phyloP scores from a whole-genome alignment of 1,140 invertebrate species.

The Panagrolaimus sp. region DNA sequence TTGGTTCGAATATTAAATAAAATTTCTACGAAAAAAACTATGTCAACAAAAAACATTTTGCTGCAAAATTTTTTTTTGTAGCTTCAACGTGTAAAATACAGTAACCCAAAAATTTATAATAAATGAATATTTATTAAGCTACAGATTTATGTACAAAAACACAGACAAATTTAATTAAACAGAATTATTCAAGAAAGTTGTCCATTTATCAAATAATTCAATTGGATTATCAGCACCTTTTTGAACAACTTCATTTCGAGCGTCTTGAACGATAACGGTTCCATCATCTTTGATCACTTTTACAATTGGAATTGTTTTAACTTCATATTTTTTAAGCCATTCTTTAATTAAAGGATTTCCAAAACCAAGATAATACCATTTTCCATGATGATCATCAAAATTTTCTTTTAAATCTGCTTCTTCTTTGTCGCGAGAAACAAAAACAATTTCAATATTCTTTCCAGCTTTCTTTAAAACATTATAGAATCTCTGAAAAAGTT shows the following conservation, averaged over 20 bases:
- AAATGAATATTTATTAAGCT: too few relatives aligned
- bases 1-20: too few relatives aligned
- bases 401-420: conserved; percentile 49
- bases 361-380: conserved; percentile 46
- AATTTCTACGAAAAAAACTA: too few relatives aligned
- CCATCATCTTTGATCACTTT: conserved; percentile 55
- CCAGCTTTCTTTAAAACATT: conserved; percentile 47
- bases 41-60: too few relatives aligned
- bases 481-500: conserved; percentile 50
- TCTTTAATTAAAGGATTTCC: conserved; percentile 17
- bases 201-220: conserved; percentile 46
- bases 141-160: too few relatives aligned
- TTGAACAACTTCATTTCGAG: conserved; percentile 50
- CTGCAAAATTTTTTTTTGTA: too few relatives aligned
- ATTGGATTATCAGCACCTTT: conserved; percentile 27
- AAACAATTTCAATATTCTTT: conserved; percentile 54
- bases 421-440: conserved; percentile 45
- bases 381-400: conserved; percentile 45
- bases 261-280: conserved; percentile 54
- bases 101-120: too few relatives aligned
- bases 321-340: conserved; percentile 26
- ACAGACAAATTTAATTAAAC: too few relatives aligned
- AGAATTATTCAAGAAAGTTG: conserved; percentile 39
- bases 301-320: conserved; percentile 57
- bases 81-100: too few relatives aligned